A percentile compares a stretch with the other conserved stretches of the same genome.
phyloP scores from a whole-genome alignment of 2,888 invertebrate genomes.

The Quadriops clusia region DNA sequence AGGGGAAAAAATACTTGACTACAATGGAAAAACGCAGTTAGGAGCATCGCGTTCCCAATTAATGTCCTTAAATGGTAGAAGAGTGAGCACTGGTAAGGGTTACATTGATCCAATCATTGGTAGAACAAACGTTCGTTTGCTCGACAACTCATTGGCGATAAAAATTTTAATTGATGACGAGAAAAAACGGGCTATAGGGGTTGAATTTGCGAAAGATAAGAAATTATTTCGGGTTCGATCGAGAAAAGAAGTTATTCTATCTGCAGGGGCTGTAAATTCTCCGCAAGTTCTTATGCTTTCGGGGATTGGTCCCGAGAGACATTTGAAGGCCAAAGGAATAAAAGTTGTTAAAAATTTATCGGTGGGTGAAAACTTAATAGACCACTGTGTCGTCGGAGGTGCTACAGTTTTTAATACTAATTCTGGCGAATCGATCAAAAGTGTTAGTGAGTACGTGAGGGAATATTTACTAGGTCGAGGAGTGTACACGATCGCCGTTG shows the following conservation, averaged over 20 bases:
- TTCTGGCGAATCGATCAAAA: conserved; percentile 11
- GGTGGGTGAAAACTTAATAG: conserved; percentile 67
- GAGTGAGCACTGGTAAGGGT: conserved; percentile 66
- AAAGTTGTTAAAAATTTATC: conserved; percentile 50
- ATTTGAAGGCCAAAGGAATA: conserved; percentile 47
- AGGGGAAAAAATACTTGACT: conserved; percentile 56
- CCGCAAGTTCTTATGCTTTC: conserved; percentile 76
- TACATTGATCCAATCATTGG: conserved; percentile 54
- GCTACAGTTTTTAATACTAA: conserved; percentile 58
- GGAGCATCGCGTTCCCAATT: conserved; percentile 59
- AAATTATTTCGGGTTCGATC: conserved; percentile 42
- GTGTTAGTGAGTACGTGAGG: conserved; percentile 11
- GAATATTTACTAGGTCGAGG: conserved; percentile 18
- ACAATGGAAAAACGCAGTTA: conserved; percentile 49
- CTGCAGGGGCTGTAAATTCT: conserved; percentile 68
- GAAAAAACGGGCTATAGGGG: conserved; percentile 48
- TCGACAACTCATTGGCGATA: conserved; percentile 54
- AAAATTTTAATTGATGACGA: conserved; percentile 50
- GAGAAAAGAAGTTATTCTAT: conserved; percentile 60
- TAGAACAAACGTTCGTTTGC: conserved; percentile 54
- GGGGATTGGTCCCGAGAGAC: conserved; percentile 56
- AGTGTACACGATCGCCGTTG: conserved; percentile 19
- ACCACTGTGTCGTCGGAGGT: conserved; percentile 59
- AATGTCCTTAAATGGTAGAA: conserved; percentile 53
- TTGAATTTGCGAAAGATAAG: conserved; percentile 52